These are phyloP conservation scores for Andrena bucephala DNA, from an alignment of 2,888 invertebrate genomes.

Conservation along the genomic window DNA sequence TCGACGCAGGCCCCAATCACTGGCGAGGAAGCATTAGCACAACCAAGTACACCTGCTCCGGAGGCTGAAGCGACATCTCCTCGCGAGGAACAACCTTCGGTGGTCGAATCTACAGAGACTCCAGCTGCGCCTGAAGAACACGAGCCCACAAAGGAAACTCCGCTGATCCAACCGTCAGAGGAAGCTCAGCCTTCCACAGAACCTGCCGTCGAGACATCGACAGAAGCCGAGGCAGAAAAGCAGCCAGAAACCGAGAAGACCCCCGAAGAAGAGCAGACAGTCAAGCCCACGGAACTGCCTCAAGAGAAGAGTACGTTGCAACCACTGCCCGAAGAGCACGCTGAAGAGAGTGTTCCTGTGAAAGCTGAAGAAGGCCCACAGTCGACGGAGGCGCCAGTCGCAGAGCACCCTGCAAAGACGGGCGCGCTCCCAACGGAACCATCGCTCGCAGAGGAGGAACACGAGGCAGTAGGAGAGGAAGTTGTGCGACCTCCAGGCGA, in stretches of 20 bases:
- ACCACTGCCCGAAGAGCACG: slow-evolving; percentile 44
- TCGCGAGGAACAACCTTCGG: slow-evolving; percentile 30
- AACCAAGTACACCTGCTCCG: slow-evolving; percentile 32
- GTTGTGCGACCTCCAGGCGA: slow-evolving; percentile 59
- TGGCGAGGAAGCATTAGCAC: slow-evolving; percentile 26
- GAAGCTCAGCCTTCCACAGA: slow-evolving; percentile 44
- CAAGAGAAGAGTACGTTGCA: slow-evolving; percentile 35
- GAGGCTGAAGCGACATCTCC: slow-evolving; percentile 39
- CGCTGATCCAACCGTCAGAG: slow-evolving; percentile 31
- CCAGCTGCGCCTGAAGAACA: slow-evolving; percentile 38
- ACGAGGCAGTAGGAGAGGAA: slow-evolving; percentile 47
- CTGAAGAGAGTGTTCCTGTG: background rate
- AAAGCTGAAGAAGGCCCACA: slow-evolving; percentile 49
- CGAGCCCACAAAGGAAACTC: slow-evolving; percentile 21
- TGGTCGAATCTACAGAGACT: slow-evolving; percentile 39
- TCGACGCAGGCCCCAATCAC: slow-evolving; percentile 42
- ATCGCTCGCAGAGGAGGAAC: slow-evolving; percentile 30
- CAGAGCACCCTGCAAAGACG: slow-evolving; percentile 45
- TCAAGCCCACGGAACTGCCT: slow-evolving; percentile 30
- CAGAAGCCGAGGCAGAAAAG: slow-evolving; percentile 30
- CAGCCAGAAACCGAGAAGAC: slow-evolving; percentile 27
- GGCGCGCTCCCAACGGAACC: slow-evolving; percentile 47
- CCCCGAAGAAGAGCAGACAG: slow-evolving; percentile 33
- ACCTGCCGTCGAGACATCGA: slow-evolving; percentile 50
- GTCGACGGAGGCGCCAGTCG: slow-evolving; percentile 46